These are phyloP conservation scores for Bagarius yarrelli DNA, from an alignment of 2,113 vertebrate species.

Conservation along the genomic window DNA sequence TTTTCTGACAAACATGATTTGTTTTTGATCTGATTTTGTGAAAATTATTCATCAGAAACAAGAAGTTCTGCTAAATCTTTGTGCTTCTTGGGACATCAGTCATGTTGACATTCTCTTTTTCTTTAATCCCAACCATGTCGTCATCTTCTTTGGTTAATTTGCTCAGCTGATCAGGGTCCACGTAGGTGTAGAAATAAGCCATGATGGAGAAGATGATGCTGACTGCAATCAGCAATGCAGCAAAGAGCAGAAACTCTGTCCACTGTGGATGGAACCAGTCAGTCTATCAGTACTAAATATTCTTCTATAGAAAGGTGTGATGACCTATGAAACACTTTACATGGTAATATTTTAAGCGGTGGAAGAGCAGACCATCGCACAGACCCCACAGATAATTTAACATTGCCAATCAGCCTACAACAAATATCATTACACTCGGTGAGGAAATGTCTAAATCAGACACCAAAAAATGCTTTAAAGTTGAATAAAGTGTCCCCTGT, in stretches of 20 bases:
- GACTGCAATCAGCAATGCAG: constrained; percentile 81
- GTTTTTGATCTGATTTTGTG: constrained; percentile 20
- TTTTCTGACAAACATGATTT: background rate
- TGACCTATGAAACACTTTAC: background rate
- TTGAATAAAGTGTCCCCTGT: too few relatives aligned
- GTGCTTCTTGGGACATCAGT: constrained; percentile 63
- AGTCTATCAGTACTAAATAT: background rate
- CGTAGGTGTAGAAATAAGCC: constrained; percentile 86
- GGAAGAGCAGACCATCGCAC: too few relatives aligned
- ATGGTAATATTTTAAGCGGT: background rate
- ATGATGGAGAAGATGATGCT: constrained; percentile 93
- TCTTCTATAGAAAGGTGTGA: background rate
- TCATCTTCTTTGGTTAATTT: constrained; percentile 62
- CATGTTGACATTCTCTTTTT: background rate
- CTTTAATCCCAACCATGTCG: constrained; percentile 44
- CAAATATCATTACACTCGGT: too few relatives aligned
- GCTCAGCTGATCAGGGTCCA: constrained; percentile 73
- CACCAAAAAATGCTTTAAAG: too few relatives aligned
- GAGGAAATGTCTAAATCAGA: too few relatives aligned
- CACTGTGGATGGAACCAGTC: constrained; percentile 74
- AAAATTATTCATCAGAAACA: constrained; percentile 4
- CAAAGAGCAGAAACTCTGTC: constrained; percentile 93
- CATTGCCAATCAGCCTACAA: too few relatives aligned
- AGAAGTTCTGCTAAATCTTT: constrained; percentile 68
- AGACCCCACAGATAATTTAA: too few relatives aligned